Base-by-base conservation (phyloP, 1,140 invertebrate genomes). In the Cydia fagiglandana region DNA sequence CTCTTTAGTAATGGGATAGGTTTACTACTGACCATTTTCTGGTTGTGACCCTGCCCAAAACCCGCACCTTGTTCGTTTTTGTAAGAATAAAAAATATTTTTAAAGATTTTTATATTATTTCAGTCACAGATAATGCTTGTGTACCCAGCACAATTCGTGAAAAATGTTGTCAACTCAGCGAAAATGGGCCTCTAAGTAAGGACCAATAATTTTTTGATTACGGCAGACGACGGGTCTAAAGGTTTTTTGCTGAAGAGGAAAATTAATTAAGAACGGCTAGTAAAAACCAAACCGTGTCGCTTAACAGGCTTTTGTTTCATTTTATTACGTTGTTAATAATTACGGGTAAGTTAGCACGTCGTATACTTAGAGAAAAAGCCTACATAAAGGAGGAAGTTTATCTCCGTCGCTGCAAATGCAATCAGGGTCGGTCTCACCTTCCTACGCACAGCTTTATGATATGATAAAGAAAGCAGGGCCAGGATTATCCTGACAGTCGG, bases 401-500 rank as follows among this genome's bases (percentile, higher is more conserved):
- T 12, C 30, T 13, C 24, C 64, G 64, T 30, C 24, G 64, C 28
- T 24, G 56, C 56, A 24, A 61, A 61, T 12, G 56, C 56, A 61
- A 61, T 61, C 56, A 61, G 56, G 20, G 20, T 15, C 15, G 13
- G 30, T 38, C 13, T 70, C 66, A 70, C 66, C 30, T 61, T 17
- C 66, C 0, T 17, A 70, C 34, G 64, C 64, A 38, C 17, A 38
- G 56, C 53, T 73, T 76, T 70, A 73, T 76, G 68, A 70, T 70
- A 74, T 74, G 45, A 70, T 28, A 50, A 74, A 77, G 64, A 68
- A 76, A 47, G 56, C 73, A 61, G 73, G 70, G 75, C 56, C 7
- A 61, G 38, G 56, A 64, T 76, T 73, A 76, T 74, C 53, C 73
- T 76, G 78, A 77, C 68, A 74, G 30, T 77, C 70, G 77, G 73